A percentile compares a stretch with the other conserved stretches of the same genome.
phyloP scores from a whole-genome alignment of 2,888 invertebrate species.

The Ophioninae sp. region DNA sequence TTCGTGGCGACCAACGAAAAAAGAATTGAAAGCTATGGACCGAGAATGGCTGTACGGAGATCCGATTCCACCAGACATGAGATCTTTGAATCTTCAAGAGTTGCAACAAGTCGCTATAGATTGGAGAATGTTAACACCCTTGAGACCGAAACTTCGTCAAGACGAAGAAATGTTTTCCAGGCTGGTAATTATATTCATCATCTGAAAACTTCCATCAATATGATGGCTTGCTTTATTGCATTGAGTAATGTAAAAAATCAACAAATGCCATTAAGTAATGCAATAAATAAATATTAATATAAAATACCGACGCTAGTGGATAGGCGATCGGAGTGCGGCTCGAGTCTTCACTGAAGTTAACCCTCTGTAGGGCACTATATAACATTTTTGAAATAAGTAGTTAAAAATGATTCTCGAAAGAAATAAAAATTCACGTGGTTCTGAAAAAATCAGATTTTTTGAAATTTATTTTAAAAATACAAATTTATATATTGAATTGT shows the following conservation, averaged over 20 bases:
- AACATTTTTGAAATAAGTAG: too few relatives aligned
- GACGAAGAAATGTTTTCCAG: conserved; percentile 93
- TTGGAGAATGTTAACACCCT: conserved; percentile 96
- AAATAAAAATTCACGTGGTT: too few relatives aligned
- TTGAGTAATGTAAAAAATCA: too few relatives aligned
- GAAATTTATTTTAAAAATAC: too few relatives aligned
- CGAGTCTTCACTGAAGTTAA: too few relatives aligned
- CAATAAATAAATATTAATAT: neutral
- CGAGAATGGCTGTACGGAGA: conserved; percentile 87
- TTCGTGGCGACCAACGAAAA: conserved; percentile 88
- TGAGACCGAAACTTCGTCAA: conserved; percentile 90
- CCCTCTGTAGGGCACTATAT: too few relatives aligned
- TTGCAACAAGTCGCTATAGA: conserved; percentile 93
- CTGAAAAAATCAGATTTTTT: too few relatives aligned
- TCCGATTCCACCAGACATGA: conserved; percentile 93
- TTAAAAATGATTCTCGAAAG: too few relatives aligned
- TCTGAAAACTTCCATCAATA: neutral
- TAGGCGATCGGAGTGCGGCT: too few relatives aligned
- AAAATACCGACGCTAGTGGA: too few relatives aligned
- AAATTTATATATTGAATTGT: too few relatives aligned
- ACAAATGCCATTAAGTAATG: conserved; percentile 16
- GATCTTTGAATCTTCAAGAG: conserved; percentile 87
- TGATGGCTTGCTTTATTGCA: too few relatives aligned
- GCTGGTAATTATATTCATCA: conserved; percentile 69
- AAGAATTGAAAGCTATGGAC: conserved; percentile 85